Evolutionary conservation across 2,113 vertebrate species (phyloP).

Genomic region (Labrus mixtus): DNA sequence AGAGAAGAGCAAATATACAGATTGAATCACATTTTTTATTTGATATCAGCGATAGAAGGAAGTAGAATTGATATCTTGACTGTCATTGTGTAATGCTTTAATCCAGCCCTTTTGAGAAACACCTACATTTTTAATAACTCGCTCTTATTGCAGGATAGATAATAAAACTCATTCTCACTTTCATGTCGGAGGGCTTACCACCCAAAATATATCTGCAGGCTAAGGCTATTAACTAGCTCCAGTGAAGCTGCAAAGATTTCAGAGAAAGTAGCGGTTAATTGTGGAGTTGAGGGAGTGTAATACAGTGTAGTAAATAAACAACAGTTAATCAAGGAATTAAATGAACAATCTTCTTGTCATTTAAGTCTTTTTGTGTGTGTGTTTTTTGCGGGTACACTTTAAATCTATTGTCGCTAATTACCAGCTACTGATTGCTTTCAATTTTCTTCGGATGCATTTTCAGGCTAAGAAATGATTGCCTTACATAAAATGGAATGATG

Average conservation of each 20-base stretch:
- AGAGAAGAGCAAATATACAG: slow-evolving; percentile 37
- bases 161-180: slow-evolving; percentile 8
- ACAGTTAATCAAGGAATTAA: slow-evolving; percentile 4
- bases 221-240: slow-evolving; percentile 16
- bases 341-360: slow-evolving; percentile 11
- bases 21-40: slow-evolving; percentile 34
- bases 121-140: slow-evolving; percentile 27
- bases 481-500: slow-evolving; percentile 29
- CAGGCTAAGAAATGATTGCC: neutral
- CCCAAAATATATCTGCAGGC: slow-evolving; percentile 1
- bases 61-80: slow-evolving; percentile 14
- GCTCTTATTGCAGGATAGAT: slow-evolving; percentile 4
- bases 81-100: slow-evolving; percentile 31
- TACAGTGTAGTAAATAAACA: slow-evolving; percentile 7
- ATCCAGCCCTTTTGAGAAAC: slow-evolving; percentile 22
- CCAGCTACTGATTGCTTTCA: neutral
- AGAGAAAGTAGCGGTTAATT: slow-evolving; percentile 20
- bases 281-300: slow-evolving; percentile 2
- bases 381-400: neutral
- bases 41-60: slow-evolving; percentile 21
- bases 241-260: slow-evolving; percentile 8
- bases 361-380: slow-evolving; percentile 16
- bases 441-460: neutral
- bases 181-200: neutral
- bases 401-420: slow-evolving; percentile 13